Evolutionary conservation across 1,140 invertebrate species (phyloP), one percentile per base, ranked within the genome.

Genomic region (Drosophila burlai): DNA sequence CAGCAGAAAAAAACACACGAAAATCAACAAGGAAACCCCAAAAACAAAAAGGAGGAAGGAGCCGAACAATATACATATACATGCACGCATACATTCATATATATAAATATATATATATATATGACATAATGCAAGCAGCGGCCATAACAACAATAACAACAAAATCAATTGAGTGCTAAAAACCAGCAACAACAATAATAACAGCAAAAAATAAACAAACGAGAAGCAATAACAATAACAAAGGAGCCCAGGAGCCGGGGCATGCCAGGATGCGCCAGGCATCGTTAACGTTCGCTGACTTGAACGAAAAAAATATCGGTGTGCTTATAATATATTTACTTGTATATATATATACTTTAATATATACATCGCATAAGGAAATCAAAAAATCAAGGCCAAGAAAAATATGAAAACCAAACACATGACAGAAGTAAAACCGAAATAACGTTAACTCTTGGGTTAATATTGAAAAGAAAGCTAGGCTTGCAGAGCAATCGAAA

Each of bases 141-240:
- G 55, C 21, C 46, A 47, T 66, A 79, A 78, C 68, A 67, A 47
- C 72, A 67, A 67, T 59, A 71, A 80, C 45, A 74, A 72, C 71
- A 82, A 85, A 85, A 82, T 79, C 84, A 87, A 87, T 89, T 83
- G 83, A 87, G 83, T 86, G 83, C 83, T 80, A 86, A 83, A 77
- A 86, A 87, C 83, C 83, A 85, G 50, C 82, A 85, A 74, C 82
- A 85, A 46, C 46, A 76, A 52, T 50, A 66, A 69, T 67, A 76
- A 49, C 36, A 62, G 52, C 40, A 72, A 57, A 36, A 72, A 59
- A 73, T 65, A 62, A 42, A 71, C 40, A 45, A 68, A 58, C 55
- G 50, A 66, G 26, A 40, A 64, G 62, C 45, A 76, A 72, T 62
- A 72, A 66, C 40, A 81, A 65, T 61, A 71, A 63, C 61, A 80